Percentiles rank a stretch among this genome's conserved stretches.
Evolutionary conservation across 2,797 vertebrate genomes (phyloP).

Genomic region (Anguilla megastoma): DNA sequence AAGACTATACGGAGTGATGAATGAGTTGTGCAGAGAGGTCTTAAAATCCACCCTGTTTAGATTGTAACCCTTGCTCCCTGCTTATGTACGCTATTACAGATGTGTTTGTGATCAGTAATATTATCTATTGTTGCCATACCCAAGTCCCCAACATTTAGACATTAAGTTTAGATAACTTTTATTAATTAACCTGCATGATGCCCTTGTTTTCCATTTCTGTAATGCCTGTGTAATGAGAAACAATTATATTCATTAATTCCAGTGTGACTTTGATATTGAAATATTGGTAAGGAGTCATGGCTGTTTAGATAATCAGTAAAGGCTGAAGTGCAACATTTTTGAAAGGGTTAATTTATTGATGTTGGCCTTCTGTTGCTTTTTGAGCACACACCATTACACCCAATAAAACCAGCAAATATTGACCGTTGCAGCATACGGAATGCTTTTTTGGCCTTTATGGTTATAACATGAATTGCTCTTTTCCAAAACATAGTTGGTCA

Average conservation of each 20-base stretch:
- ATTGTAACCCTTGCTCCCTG: neutral
- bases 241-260: neutral
- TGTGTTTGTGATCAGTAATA: neutral
- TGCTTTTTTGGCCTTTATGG: slow-evolving; percentile 8
- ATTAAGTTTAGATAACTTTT: slow-evolving; percentile 33
- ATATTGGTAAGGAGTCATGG: neutral
- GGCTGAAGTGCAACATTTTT: neutral
- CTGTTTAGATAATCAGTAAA: neutral
- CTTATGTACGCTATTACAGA: neutral
- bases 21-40: slow-evolving; percentile 55
- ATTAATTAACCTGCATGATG: slow-evolving; percentile 40
- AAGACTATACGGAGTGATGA: slow-evolving; percentile 68
- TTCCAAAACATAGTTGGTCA: neutral
- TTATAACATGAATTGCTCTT: neutral
- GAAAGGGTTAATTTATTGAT: neutral
- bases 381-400: neutral
- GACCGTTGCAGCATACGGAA: neutral
- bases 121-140: neutral
- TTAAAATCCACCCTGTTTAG: neutral
- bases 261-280: neutral
- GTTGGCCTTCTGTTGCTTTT: neutral
- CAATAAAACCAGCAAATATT: neutral
- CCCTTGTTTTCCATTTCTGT: slow-evolving; percentile 26
- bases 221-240: neutral
- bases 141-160: neutral